Conservation (phyloP, 2,797 vertebrate genomes). For the Acestrorhynchus altus region DNA sequence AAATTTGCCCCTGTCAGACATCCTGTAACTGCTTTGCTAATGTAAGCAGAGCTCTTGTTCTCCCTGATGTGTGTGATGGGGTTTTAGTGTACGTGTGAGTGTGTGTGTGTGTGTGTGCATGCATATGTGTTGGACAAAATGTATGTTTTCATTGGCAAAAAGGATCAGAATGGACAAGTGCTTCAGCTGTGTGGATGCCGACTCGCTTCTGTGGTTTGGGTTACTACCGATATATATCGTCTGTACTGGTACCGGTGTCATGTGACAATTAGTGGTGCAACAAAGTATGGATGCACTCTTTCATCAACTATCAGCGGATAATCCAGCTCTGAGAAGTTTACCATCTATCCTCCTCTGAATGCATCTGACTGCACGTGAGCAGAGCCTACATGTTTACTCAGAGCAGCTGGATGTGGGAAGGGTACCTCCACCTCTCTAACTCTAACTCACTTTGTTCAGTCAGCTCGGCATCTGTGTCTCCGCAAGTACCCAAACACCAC, state of each 20-base stretch:
- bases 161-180: neutral
- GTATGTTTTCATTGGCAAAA: neutral
- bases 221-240: neutral
- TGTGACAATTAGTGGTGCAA: no score
- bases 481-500: no score
- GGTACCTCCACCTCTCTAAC: no score
- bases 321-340: no score
- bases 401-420: no score
- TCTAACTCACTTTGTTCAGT: no score
- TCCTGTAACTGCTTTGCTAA: constrained; percentile 63
- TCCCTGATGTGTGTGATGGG: constrained; percentile 41
- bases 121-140: neutral
- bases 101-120: constrained; percentile 5
- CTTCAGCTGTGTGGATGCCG: neutral
- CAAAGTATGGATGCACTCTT: no score
- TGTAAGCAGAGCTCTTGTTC: constrained; percentile 56
- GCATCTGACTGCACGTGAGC: no score
- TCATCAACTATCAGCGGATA: no score
- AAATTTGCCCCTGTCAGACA: constrained; percentile 62
- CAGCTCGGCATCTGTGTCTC: no score
- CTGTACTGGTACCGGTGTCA: neutral
- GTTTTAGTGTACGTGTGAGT: constrained; percentile 31
- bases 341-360: no score
- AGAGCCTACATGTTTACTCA: no score
- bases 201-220: neutral